Percentiles rank a stretch among this genome's conserved stretches.
These are phyloP conservation scores for Chaetops frenatus DNA, from an alignment of 2,113 vertebrate genomes.

Conservation along the genomic window DNA sequence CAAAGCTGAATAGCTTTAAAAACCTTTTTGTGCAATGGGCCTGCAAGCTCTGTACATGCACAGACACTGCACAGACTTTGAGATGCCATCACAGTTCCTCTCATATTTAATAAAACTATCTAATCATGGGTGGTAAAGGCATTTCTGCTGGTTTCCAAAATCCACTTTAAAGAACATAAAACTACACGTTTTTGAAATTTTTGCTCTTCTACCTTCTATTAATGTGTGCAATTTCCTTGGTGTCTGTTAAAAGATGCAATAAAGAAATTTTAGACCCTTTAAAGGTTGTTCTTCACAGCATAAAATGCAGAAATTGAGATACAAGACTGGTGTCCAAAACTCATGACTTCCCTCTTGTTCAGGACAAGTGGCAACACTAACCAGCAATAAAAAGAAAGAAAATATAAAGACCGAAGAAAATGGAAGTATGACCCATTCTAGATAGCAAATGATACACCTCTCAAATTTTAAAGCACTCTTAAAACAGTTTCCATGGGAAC, in stretches of 20 bases:
- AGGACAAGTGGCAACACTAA: background rate
- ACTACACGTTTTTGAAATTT: background rate
- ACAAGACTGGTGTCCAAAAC: background rate
- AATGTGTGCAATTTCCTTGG: background rate
- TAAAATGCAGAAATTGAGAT: background rate
- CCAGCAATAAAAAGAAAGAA: background rate
- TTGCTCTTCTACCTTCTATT: background rate
- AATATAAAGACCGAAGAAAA: background rate
- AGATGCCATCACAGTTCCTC: background rate
- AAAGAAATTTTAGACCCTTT: background rate
- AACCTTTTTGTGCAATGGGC: background rate
- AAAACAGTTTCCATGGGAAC: constrained; percentile 70
- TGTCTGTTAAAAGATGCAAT: background rate
- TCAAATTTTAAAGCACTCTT: constrained; percentile 47
- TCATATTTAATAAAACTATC: background rate
- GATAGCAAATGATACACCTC: constrained; percentile 13
- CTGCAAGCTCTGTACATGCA: background rate
- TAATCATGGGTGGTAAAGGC: background rate
- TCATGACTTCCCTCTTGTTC: background rate
- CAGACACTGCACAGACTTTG: background rate
- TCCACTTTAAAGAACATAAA: background rate
- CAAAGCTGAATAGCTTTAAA: background rate
- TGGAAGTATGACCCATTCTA: background rate
- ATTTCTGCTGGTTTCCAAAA: background rate
- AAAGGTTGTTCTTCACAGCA: background rate